These are phyloP conservation scores for Anomalospiza imberbis DNA, from an alignment of 2,797 vertebrate species.

Conservation along the genomic window DNA sequence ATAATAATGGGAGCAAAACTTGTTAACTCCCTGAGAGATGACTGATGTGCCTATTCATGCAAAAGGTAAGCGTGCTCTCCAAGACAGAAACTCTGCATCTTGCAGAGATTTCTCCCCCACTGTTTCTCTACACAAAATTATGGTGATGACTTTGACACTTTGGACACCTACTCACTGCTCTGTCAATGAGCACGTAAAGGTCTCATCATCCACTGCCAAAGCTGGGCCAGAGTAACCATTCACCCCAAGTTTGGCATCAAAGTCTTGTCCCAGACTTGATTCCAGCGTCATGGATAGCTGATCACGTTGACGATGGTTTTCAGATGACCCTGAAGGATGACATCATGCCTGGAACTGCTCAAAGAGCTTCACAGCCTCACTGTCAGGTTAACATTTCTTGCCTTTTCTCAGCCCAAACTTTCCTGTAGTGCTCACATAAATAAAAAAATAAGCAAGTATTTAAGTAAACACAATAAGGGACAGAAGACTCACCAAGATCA, in stretches of 20 bases:
- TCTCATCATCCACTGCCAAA: not conserved
- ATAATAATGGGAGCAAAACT: slow-evolving; percentile 32
- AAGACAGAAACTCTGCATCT: not conserved
- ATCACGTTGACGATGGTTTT: not conserved
- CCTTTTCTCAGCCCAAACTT: not conserved
- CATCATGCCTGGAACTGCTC: not conserved
- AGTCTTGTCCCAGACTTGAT: not conserved
- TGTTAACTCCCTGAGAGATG: not conserved
- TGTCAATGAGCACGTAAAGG: not conserved
- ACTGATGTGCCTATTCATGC: not conserved
- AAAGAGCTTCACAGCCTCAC: not conserved
- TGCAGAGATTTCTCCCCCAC: not conserved
- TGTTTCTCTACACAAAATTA: not conserved
- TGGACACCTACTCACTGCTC: not conserved
- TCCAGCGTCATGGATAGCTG: not conserved
- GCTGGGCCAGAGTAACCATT: not conserved
- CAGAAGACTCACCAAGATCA: not conserved
- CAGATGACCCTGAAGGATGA: not conserved
- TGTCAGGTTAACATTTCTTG: not conserved
- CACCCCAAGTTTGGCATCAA: not conserved
- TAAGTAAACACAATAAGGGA: not conserved
- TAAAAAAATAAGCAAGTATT: not conserved
- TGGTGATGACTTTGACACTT: not conserved
- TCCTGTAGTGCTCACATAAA: not conserved
- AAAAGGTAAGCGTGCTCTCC: not conserved